Evolutionary conservation across 1,140 invertebrate species (phyloP).

Genomic region (Pollicipes pollicipes): DNA sequence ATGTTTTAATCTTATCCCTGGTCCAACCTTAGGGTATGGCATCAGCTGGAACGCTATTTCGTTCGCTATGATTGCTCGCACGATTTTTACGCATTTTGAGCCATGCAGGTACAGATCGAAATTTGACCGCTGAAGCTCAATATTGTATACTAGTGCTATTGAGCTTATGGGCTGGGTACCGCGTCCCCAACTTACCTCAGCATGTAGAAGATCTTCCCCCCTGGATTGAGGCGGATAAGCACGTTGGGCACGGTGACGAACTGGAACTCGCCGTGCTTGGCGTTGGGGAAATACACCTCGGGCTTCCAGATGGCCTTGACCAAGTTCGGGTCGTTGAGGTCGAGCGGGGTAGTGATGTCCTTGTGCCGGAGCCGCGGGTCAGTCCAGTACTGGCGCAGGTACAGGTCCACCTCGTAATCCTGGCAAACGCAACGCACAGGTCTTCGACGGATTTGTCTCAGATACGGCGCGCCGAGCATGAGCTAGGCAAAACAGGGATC

Average conservation of each 20-base stretch:
- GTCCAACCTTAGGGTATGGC: too few species aligned
- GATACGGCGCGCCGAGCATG: too few species aligned
- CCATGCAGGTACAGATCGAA: too few species aligned
- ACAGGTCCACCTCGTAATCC: conserved; percentile 42
- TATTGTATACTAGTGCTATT: too few species aligned
- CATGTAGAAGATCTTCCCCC: conserved; percentile 42
- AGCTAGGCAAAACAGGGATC: too few species aligned
- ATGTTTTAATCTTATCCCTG: too few species aligned
- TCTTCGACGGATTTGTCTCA: too few species aligned
- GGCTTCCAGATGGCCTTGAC: conserved; percentile 46
- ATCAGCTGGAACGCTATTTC: too few species aligned
- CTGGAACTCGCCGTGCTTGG: conserved; percentile 44
- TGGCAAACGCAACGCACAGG: conserved; percentile 20
- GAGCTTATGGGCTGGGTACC: too few species aligned
- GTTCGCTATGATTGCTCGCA: too few species aligned
- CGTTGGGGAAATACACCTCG: conserved; percentile 48
- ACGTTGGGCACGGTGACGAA: conserved; percentile 48
- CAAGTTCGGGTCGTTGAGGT: conserved; percentile 38
- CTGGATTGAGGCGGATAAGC: conserved; percentile 38
- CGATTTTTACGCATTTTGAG: too few species aligned
- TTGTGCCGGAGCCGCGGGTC: conserved; percentile 33
- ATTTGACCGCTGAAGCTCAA: too few species aligned
- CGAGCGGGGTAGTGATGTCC: conserved; percentile 32
- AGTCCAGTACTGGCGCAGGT: conserved; percentile 37
- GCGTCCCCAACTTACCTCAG: conserved; percentile 29